These are phyloP conservation scores for Arctocebus calabarensis DNA, from an alignment of 2,797 vertebrate species.

Conservation along the genomic window DNA sequence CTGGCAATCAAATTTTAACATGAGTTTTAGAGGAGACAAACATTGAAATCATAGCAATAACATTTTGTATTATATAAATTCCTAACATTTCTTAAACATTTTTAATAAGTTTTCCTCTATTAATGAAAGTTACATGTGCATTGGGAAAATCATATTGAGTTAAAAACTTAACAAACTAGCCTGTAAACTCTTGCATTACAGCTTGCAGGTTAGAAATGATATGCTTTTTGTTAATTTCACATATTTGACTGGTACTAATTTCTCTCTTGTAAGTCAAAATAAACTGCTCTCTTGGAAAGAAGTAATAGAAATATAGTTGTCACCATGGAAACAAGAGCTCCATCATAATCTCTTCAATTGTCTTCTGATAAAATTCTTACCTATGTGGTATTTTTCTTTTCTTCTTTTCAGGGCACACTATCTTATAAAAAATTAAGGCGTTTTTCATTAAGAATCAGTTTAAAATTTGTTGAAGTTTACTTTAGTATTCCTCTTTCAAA, in stretches of 20 bases:
- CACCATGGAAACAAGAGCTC: slow-evolving; percentile 38
- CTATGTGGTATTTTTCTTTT: background rate
- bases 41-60: background rate
- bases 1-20: background rate
- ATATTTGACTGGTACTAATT: slow-evolving; percentile 35
- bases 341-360: slow-evolving; percentile 54
- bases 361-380: slow-evolving; percentile 1
- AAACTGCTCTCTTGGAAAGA: background rate
- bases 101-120: background rate
- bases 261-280: slow-evolving; percentile 59
- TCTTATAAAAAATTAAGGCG: background rate
- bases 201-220: background rate
- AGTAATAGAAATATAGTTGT: slow-evolving; percentile 28
- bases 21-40: background rate
- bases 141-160: background rate
- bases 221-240: slow-evolving; percentile 16
- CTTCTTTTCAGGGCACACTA: background rate
- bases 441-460: slow-evolving; percentile 27
- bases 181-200: background rate
- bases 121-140: background rate
- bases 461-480: background rate
- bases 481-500: background rate
- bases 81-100: background rate
- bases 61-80: background rate
- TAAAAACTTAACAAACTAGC: slow-evolving; percentile 27